Conservation (phyloP, 2,797 vertebrate genomes). For the Cottoperca gobio region DNA sequence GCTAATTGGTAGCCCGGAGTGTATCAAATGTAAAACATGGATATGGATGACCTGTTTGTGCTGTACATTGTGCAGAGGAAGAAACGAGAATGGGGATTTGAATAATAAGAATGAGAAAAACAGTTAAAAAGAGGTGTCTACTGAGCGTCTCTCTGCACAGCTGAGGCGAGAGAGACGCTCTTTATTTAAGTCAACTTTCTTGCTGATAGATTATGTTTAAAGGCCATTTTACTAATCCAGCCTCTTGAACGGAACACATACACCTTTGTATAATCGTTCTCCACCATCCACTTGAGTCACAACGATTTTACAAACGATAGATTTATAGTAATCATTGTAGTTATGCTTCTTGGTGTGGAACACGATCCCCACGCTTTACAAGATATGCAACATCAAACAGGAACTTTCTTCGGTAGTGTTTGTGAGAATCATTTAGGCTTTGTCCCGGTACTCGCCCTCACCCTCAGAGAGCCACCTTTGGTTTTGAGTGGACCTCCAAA, state of each 20-base stretch:
- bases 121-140: too few relatives aligned
- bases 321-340: not conserved
- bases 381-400: not conserved
- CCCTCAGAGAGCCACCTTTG: not conserved
- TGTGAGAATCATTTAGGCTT: not conserved
- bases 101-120: not conserved
- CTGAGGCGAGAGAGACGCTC: too few relatives aligned
- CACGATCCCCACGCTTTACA: not conserved
- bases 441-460: not conserved
- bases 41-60: not conserved
- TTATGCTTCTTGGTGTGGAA: not conserved
- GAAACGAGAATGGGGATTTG: not conserved
- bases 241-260: too few relatives aligned
- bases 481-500: not conserved
- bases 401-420: not conserved
- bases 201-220: too few relatives aligned
- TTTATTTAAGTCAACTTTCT: too few relatives aligned
- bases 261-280: too few relatives aligned
- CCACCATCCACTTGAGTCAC: not conserved
- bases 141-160: too few relatives aligned
- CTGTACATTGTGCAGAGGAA: not conserved
- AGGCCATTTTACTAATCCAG: too few relatives aligned
- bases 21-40: slow-evolving; percentile 21
- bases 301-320: not conserved
- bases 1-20: slow-evolving; percentile 19